Evolutionary conservation across 2,888 invertebrate genomes (phyloP), one percentile per base, ranked within the genome.

Genomic region (Parnassius smintheus): DNA sequence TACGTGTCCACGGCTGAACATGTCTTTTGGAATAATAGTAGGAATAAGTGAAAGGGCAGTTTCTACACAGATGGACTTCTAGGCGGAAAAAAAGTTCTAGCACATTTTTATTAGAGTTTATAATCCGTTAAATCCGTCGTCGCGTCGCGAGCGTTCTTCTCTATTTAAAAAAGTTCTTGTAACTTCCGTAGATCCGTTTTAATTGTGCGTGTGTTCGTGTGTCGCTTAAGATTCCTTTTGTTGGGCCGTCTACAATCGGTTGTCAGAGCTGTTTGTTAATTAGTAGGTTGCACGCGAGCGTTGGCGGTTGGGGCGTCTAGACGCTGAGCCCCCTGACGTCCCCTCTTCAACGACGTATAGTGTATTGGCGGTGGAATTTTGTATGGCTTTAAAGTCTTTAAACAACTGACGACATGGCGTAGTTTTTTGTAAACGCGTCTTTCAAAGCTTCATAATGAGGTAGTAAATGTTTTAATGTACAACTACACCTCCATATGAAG

Each of bases 311-410:
- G 46, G 48, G 57, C 25, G 62, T 62, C 62, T 62, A 62, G 62
- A 62, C 62, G 42, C 42, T n/a, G 41, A 44, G 42, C 52, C 59
- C 57, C 62, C 49, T 57, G 42, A 12, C 42, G 56, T 52, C 42
- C 45, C 48, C 52, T 52, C 46, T 61, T 61, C 41, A 61, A 61
- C 61, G 18, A 56, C 56, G 62, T 62, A 62, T 62, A 53, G 62
- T 62, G 57, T 57, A 62, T 62, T 62, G 57, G 56, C 52, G 48
- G 46, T 45, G 52, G 51, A 61, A 48, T 62, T 61, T 62, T 62
- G 62, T 62, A 62, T 42, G 62, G 62, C 62, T 62, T 62, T 62
- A 62, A 56, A 61, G 61, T 53, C 48, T 53, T 44, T 45, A 44
- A 61, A 50, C 60, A 44, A 35, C 45, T 56, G 56, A 13, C 49